phyloP scores from a whole-genome alignment of 1,140 invertebrate species.

The Drosophila miranda region DNA sequence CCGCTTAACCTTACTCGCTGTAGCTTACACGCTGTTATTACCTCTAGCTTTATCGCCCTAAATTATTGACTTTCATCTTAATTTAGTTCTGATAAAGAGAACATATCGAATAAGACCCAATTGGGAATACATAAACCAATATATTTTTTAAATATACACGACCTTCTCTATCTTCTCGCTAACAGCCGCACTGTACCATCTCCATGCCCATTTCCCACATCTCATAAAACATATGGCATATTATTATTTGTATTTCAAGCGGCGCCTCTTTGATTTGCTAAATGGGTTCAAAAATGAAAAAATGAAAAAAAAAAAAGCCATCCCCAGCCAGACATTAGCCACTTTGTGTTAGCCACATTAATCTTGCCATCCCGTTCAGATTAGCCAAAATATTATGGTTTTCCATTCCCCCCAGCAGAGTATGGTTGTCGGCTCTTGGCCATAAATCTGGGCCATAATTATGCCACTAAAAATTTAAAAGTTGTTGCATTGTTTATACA shows the following conservation, averaged over 20 bases:
- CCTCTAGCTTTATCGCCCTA: too few relatives aligned
- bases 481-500: conserved; percentile 35
- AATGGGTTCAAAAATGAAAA: background rate
- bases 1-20: too few relatives aligned
- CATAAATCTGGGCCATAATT: conserved; percentile 33
- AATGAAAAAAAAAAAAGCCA: background rate
- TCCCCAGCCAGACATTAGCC: conserved; percentile 7
- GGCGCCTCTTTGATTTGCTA: conserved; percentile 37
- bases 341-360: conserved; percentile 42
- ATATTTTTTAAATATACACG: too few relatives aligned
- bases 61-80: too few relatives aligned
- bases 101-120: too few relatives aligned
- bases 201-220: background rate
- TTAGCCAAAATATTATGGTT: conserved; percentile 46
- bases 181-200: conserved; percentile 1
- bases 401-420: conserved; percentile 9
- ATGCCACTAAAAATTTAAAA: conserved; percentile 33
- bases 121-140: too few relatives aligned
- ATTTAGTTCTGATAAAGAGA: too few relatives aligned
- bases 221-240: background rate
- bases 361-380: conserved; percentile 40
- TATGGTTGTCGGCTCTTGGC: conserved; percentile 10
- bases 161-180: too few relatives aligned
- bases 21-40: too few relatives aligned
- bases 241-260: conserved; percentile 3